Evolutionary conservation across 2,888 invertebrate genomes (phyloP), one percentile per base, ranked within the genome.

Genomic region (Nomada ruficornis): DNA sequence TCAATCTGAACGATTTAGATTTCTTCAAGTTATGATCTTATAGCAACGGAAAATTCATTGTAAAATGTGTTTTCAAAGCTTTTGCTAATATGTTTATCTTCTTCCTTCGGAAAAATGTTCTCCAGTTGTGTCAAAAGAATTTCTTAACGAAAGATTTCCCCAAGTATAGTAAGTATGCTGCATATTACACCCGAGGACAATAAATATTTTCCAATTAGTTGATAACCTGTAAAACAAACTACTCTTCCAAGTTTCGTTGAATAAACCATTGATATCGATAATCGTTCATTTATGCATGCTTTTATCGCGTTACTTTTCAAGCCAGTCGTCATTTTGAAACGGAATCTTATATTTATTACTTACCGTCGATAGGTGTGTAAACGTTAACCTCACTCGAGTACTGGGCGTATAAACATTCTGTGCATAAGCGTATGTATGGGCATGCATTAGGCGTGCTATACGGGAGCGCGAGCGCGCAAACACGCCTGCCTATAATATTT

Each of bases 101-200:
- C 3, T 26, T 52, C 29, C 42, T 9, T 13, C 13, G 36, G 0
- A 11, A 59, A 9, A 9, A 55, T 29, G 2, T 69, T 26, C 13
- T 55, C 0, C 60, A 73, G 18, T 29, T 65, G 13, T n/a, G n/a
- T 13, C 26, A 60, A 1, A 78, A 23, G 44, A 64, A 50, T 47
- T 18, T 65, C 1, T 26, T 55, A 47, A 20, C 11, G 36, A 60
- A 60, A 18, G 23, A 11, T 20, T 23, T 80, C 13, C n/a, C 54
- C 0, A 74, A 60, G 7, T 36, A 18, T n/a, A 44, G 81, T 80
- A 74, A 74, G 80, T 64, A 42, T n/a, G 18, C 29, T 11, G 11
- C 20, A 29, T 13, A 72, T 63, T 52, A 72, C 1, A 5, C 4
- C 65, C 4, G 50, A 2, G 11, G 0, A 26, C 26, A 44, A 18